A percentile compares a stretch with the other conserved stretches of the same genome.
These are phyloP conservation scores for Tenebrio molitor DNA, from an alignment of 1,140 invertebrate species.

Conservation along the genomic window DNA sequence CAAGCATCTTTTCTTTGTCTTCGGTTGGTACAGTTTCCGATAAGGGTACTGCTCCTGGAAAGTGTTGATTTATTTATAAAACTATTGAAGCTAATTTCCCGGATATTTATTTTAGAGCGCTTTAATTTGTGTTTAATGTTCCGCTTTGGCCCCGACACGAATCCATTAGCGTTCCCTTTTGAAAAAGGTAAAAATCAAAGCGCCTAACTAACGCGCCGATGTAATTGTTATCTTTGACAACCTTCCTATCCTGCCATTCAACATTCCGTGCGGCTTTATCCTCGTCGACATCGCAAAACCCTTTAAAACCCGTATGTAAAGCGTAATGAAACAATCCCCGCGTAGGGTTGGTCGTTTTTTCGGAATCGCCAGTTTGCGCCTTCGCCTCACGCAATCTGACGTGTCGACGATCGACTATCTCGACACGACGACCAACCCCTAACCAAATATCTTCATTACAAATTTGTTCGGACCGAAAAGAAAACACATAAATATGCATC, in stretches of 20 bases:
- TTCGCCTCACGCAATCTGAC: slow-evolving; percentile 41
- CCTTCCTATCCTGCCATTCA: background rate
- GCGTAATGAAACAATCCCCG: slow-evolving; percentile 26
- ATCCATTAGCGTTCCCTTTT: too few species aligned
- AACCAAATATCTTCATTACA: slow-evolving; percentile 41
- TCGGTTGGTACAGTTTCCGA: too few species aligned
- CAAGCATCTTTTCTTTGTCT: too few species aligned
- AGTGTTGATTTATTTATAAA: too few species aligned
- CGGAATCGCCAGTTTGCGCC: slow-evolving; percentile 35
- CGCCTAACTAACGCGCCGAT: background rate
- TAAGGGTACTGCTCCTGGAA: too few species aligned
- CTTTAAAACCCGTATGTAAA: slow-evolving; percentile 18
- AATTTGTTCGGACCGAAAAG: slow-evolving; percentile 13
- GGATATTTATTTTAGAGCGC: too few species aligned
- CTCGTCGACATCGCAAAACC: background rate
- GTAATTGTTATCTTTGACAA: slow-evolving; percentile 23
- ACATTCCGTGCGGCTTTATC: slow-evolving; percentile 6
- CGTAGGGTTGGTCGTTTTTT: slow-evolving; percentile 23
- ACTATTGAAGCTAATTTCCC: too few species aligned
- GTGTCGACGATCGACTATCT: slow-evolving; percentile 40
- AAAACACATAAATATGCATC: slow-evolving; percentile 1
- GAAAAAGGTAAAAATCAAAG: background rate
- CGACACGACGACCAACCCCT: background rate
- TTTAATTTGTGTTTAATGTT: too few species aligned
- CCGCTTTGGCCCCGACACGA: too few species aligned